Evolutionary conservation across 2,888 invertebrate genomes (phyloP).

Genomic region (Leptinotarsa peninsularis): DNA sequence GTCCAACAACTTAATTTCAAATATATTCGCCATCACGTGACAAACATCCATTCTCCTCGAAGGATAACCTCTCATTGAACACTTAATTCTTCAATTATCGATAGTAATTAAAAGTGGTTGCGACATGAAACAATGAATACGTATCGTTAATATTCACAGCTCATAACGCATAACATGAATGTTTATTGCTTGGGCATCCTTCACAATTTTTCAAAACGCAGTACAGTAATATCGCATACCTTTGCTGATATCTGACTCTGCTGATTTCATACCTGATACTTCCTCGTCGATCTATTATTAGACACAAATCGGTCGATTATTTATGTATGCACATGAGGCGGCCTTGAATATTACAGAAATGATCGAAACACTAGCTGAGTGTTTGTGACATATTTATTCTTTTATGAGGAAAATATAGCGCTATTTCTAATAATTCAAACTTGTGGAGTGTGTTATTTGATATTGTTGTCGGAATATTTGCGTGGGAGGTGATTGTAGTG

Average conservation of each 20-base stretch:
- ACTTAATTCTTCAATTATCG: background rate
- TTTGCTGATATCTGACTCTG: slow-evolving; percentile 2
- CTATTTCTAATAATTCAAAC: background rate
- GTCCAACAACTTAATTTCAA: too few species aligned
- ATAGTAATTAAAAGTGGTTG: background rate
- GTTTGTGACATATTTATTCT: slow-evolving; percentile 1
- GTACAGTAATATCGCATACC: slow-evolving; percentile 7
- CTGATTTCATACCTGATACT: slow-evolving; percentile 11
- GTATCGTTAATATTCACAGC: slow-evolving; percentile 2
- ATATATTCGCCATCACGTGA: too few species aligned
- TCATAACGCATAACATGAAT: slow-evolving; percentile 1
- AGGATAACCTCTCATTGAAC: background rate
- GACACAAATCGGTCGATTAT: slow-evolving; percentile 11
- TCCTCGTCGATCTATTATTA: slow-evolving; percentile 4
- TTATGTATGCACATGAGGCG: slow-evolving; percentile 7
- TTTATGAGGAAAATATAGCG: background rate
- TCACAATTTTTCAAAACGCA: slow-evolving; percentile 3
- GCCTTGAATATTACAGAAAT: slow-evolving; percentile 1
- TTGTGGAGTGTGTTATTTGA: background rate
- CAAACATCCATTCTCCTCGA: background rate
- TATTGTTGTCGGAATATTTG: too few species aligned
- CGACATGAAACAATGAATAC: background rate
- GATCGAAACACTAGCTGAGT: background rate
- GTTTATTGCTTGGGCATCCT: slow-evolving; percentile 1
- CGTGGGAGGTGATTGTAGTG: too few species aligned